A percentile compares a stretch with the other conserved stretches of the same genome.
Conservation (phyloP, 2,113 vertebrate species). For the Gobiocypris rarus region DNA sequence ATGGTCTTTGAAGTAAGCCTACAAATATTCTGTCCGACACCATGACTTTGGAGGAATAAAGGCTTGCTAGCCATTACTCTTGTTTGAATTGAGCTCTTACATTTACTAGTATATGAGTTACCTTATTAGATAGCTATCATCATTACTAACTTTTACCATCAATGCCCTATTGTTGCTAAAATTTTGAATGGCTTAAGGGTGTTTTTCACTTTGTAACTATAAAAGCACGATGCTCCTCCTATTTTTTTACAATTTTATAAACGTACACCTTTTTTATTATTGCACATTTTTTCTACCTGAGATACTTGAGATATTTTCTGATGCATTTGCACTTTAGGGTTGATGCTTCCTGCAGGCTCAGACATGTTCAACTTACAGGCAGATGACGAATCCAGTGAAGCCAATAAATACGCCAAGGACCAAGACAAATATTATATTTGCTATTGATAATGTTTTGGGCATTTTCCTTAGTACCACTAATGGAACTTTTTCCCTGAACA, state of each 20-base stretch:
- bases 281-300: not conserved
- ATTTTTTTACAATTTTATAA: not conserved
- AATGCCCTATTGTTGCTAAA: not conserved
- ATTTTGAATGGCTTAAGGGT: not conserved
- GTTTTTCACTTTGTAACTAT: not conserved
- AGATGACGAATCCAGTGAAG: not conserved
- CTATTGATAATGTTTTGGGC: too few species aligned
- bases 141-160: not conserved
- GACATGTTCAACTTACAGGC: not conserved
- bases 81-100: not conserved
- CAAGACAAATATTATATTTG: too few species aligned
- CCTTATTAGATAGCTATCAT: not conserved
- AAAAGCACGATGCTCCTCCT: not conserved
- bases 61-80: not conserved
- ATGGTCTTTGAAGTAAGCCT: not conserved
- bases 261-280: not conserved
- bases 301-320: not conserved
- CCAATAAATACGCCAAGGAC: too few species aligned
- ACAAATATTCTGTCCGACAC: not conserved
- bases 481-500: not conserved
- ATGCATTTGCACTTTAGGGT: not conserved
- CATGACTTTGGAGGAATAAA: not conserved
- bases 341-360: not conserved
- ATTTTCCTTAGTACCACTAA: not conserved
- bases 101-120: not conserved